Conservation (phyloP, 2,113 vertebrate species). For the Mesembrinibis cayennensis region DNA sequence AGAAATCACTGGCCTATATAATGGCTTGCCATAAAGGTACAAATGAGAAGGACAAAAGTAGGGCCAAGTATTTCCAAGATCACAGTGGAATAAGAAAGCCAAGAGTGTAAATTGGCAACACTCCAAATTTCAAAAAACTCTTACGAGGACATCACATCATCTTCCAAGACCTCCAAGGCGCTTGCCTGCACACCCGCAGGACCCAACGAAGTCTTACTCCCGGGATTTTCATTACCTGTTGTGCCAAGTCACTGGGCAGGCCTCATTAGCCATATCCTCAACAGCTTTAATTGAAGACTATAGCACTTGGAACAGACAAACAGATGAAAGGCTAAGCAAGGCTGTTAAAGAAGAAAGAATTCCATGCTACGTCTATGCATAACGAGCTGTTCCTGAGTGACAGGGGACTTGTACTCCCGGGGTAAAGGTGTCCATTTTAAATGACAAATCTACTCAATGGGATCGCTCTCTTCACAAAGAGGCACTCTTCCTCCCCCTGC, state of each 20-base stretch:
- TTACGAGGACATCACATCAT: neutral
- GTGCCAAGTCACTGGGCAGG: neutral
- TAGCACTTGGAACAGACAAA: neutral
- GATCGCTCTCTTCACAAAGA: conserved; percentile 33
- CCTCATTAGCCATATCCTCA: neutral
- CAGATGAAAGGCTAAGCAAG: neutral
- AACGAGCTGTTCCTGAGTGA: conserved; percentile 34
- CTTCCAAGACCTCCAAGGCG: neutral
- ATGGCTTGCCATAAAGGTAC: neutral
- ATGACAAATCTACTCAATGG: conserved; percentile 30
- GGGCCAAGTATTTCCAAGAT: neutral
- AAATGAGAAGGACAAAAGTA: neutral
- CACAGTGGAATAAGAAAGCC: neutral
- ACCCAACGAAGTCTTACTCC: neutral
- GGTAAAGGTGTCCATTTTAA: conserved; percentile 47
- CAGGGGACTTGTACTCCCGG: conserved; percentile 14
- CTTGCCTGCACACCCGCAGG: fast-evolving
- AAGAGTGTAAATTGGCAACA: neutral
- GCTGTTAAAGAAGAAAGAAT: neutral
- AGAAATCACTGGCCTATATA: neutral
- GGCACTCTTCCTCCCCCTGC: conserved; percentile 14
- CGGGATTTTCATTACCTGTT: neutral
- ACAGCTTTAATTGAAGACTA: neutral
- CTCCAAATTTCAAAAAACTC: neutral
- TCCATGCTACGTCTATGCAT: neutral